Conservation (phyloP, 2,888 invertebrate genomes). For the Eurois occulta region DNA sequence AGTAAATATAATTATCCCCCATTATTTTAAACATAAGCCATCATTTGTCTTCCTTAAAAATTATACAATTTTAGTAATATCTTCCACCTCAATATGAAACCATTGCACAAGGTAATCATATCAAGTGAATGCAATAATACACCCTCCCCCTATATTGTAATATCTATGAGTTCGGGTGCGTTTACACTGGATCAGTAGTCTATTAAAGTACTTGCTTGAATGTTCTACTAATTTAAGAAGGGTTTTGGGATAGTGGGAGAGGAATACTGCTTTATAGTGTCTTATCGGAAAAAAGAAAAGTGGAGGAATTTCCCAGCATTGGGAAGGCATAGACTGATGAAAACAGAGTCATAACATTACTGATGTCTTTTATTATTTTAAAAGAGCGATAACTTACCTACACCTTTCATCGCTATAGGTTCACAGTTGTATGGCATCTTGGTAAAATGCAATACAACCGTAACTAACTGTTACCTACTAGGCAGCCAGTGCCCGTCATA, state of each 20-base stretch:
- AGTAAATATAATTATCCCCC: background rate
- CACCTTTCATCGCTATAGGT: background rate
- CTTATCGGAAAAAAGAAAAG: background rate
- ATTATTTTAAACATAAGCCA: slow-evolving; percentile 14
- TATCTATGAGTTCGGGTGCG: slow-evolving; percentile 37
- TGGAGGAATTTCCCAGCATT: background rate
- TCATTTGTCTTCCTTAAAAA: slow-evolving; percentile 40
- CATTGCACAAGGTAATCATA: slow-evolving; percentile 56
- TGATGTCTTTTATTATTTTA: background rate
- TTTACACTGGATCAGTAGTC: slow-evolving; percentile 12
- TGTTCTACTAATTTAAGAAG: background rate
- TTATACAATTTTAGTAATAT: slow-evolving; percentile 13
- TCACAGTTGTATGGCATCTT: background rate
- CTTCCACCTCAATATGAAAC: slow-evolving; percentile 26
- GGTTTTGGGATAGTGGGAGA: background rate
- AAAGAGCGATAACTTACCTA: background rate
- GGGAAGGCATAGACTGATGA: background rate
- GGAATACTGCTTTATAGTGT: background rate
- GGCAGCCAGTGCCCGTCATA: background rate
- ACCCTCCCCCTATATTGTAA: slow-evolving; percentile 49
- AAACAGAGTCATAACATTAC: background rate
- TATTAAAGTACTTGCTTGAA: background rate
- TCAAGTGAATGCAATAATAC: slow-evolving; percentile 63
- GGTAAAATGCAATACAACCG: background rate
- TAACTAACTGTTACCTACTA: background rate